Conservation (phyloP, 2,888 invertebrate genomes). For the Trichogramma dendrolimi region DNA sequence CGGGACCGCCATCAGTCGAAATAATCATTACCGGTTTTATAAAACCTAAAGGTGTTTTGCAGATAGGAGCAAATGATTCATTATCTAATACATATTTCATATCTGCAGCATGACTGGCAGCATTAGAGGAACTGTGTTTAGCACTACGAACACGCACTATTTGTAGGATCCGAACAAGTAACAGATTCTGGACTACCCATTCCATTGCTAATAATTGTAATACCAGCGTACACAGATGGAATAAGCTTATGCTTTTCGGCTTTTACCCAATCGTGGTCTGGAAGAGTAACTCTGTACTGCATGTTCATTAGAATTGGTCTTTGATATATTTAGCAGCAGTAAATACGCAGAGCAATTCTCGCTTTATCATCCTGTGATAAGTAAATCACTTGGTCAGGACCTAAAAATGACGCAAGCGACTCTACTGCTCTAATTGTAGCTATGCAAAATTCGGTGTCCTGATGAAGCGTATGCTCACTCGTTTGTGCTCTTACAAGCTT, state of each 20-base stretch:
- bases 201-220: conserved; percentile 32
- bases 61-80: conserved; percentile 36
- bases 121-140: conserved; percentile 36
- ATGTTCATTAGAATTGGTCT: conserved; percentile 36
- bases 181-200: conserved; percentile 40
- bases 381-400: conserved; percentile 31
- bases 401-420: conserved; percentile 31
- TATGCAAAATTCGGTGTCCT: conserved; percentile 20
- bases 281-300: conserved; percentile 33
- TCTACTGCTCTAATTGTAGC: conserved; percentile 28
- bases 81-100: background rate
- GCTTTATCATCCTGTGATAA: conserved; percentile 43
- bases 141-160: conserved; percentile 35
- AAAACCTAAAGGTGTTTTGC: background rate
- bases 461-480: conserved; percentile 23
- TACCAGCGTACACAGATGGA: conserved; percentile 37
- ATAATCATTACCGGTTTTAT: conserved; percentile 22
- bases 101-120: conserved; percentile 32
- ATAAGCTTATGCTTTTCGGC: conserved; percentile 28
- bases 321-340: conserved; percentile 48
- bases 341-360: conserved; percentile 43
- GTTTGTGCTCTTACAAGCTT: conserved; percentile 26
- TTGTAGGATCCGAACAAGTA: conserved; percentile 35
- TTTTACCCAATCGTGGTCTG: conserved; percentile 42
- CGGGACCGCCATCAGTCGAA: too few relatives aligned